phyloP scores from a whole-genome alignment of 1,140 invertebrate species.

The Cecropterus lyciades region DNA sequence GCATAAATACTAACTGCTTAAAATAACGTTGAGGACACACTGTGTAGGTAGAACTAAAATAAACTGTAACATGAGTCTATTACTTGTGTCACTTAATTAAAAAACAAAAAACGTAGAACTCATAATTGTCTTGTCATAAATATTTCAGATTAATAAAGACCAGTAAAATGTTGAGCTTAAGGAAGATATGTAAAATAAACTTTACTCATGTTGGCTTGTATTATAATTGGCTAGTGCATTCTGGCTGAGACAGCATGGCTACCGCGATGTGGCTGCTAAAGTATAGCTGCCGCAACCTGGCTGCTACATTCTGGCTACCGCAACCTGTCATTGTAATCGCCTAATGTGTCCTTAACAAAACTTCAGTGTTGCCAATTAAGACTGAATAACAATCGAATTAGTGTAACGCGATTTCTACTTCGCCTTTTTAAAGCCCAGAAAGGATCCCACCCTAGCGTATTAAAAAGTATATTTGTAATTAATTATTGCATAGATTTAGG shows the following conservation, averaged over 20 bases:
- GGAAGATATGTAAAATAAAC: no score
- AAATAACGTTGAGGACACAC: conserved; percentile 10
- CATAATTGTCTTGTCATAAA: no score
- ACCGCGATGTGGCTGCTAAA: no score
- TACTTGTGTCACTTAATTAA: no score
- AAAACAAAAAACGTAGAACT: no score
- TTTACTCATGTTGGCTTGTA: no score
- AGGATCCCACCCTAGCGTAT: conserved; percentile 71
- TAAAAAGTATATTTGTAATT: conserved; percentile 54
- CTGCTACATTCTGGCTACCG: not conserved
- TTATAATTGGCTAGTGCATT: no score
- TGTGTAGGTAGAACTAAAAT: no score
- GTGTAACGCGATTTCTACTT: conserved; percentile 44
- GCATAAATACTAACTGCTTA: conserved; percentile 39
- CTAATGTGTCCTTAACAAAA: conserved; percentile 16
- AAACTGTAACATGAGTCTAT: no score
- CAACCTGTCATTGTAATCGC: conserved; percentile 19
- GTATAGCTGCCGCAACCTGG: not conserved
- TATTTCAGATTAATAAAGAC: no score
- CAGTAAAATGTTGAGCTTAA: no score
- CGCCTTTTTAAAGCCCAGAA: conserved; percentile 53
- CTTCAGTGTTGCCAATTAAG: conserved; percentile 75
- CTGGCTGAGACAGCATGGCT: no score
- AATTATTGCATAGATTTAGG: conserved; percentile 53
- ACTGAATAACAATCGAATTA: conserved; percentile 68